Evolutionary conservation across 2,888 invertebrate species (phyloP), one percentile per base, ranked within the genome.

Genomic region (Emmelina monodactyla): DNA sequence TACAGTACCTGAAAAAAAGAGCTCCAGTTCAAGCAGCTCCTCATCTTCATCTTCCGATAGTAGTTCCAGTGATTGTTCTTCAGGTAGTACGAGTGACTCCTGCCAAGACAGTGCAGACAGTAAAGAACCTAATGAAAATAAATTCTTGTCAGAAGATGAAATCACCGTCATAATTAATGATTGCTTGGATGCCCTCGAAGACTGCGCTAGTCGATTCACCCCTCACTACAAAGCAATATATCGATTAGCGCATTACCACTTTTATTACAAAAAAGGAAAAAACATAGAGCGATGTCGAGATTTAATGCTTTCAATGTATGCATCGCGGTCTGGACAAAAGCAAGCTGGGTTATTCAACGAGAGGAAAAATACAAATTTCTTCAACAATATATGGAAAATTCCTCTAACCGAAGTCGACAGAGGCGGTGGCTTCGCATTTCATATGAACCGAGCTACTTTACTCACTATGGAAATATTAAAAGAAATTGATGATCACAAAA

Each of bases 141-240:
- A 64, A 48, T 54, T 62, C n/a, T 54, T 83, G 45, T 57, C 71
- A 1, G 79, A 82, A 7, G 80, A 79, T 31, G 82, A 85, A 55
- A 82, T 83, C n/a, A 76, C 82, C 50, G 72, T 71, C 44, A 79
- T 92, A 34, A 84, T 89, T 19, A 66, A 82, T 16, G 81, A 82
- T 25, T 93, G 93, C 55, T 66, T 92, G 11, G 82, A 84, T 53
- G 93, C 93, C 16, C 69, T 96, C 43, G 90, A 92, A 67, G 88
- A 92, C 52, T 96, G 96, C 54, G 85, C 92, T 5, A 83, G 86
- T 32, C 82, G 96, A 31, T 92, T 95, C 60, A 88, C 94, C 0
- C 92, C 93, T 49, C 94, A 97, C 67, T 96, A 95, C 63, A 97
- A 97, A 71, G 92, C 95, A 0, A 83, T 94, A 34, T 96, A 94